A percentile compares a stretch with the other conserved stretches of the same genome.
These are phyloP conservation scores for Mayetiola destructor DNA, from an alignment of 2,888 invertebrate genomes.

Conservation along the genomic window DNA sequence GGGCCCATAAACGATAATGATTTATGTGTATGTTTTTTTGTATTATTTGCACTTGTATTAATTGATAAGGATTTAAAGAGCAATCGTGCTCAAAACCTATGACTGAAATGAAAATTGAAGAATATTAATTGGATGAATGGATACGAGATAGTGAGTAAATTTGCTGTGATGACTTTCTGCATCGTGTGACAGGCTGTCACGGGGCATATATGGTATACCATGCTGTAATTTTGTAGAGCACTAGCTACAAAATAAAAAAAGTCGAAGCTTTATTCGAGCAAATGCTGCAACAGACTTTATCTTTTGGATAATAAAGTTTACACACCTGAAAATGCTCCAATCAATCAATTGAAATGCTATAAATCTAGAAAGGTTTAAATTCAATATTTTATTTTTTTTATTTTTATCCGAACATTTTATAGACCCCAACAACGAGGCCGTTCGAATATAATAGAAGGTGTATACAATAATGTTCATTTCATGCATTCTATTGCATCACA, in stretches of 20 bases:
- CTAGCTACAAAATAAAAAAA: too few species aligned
- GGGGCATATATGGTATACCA: too few species aligned
- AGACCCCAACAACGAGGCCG: conserved; percentile 42
- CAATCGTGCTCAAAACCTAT: neutral
- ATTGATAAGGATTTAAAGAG: neutral
- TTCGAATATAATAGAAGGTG: conserved; percentile 60
- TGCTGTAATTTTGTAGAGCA: too few species aligned
- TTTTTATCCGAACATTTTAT: neutral
- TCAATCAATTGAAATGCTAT: neutral
- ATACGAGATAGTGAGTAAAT: neutral
- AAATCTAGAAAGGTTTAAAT: neutral
- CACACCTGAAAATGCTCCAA: neutral
- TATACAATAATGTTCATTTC: conserved; percentile 78
- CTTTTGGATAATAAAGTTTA: too few species aligned
- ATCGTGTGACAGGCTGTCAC: too few species aligned
- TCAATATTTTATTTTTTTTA: neutral
- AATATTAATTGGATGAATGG: too few species aligned
- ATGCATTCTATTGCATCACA: conserved; percentile 79
- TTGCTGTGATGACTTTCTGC: too few species aligned
- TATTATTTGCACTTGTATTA: neutral
- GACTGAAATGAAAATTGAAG: too few species aligned
- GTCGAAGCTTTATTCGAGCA: too few species aligned
- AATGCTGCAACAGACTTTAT: too few species aligned
- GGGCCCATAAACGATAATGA: too few species aligned
- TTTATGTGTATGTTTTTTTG: neutral